These are phyloP conservation scores for Hestina assimilis DNA, from an alignment of 1,140 invertebrate species.

Conservation along the genomic window DNA sequence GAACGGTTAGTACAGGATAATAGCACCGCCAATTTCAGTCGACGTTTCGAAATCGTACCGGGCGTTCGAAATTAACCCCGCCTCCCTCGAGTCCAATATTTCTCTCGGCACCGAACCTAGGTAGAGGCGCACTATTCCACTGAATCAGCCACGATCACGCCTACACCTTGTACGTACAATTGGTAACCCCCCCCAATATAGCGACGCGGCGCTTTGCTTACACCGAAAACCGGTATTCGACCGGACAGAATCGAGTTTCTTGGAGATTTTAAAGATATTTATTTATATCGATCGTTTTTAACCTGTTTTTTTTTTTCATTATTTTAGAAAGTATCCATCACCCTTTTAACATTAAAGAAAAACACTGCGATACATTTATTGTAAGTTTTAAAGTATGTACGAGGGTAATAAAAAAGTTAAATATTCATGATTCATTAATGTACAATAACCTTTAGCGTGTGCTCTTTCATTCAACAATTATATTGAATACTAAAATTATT, in stretches of 20 bases:
- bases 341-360: too few species aligned
- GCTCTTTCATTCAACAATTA: slow-evolving; percentile 9
- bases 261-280: slow-evolving; percentile 8
- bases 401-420: not conserved
- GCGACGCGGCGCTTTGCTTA: slow-evolving; percentile 22
- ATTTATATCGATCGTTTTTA: slow-evolving; percentile 6
- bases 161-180: slow-evolving; percentile 75
- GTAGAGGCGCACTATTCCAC: slow-evolving; percentile 69
- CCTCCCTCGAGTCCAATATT: slow-evolving; percentile 69
- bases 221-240: slow-evolving; percentile 13
- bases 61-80: slow-evolving; percentile 64
- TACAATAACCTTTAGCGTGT: slow-evolving; percentile 4
- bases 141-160: slow-evolving; percentile 76
- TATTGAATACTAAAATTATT: slow-evolving; percentile 18
- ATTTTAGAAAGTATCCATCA: slow-evolving; percentile 11
- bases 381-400: not conserved
- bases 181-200: slow-evolving; percentile 51
- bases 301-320: slow-evolving; percentile 6
- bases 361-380: too few species aligned
- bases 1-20: slow-evolving; percentile 33
- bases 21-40: slow-evolving; percentile 43
- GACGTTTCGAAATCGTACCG: slow-evolving; percentile 60
- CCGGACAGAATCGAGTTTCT: slow-evolving; percentile 2
- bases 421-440: slow-evolving; percentile 2
- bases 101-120: slow-evolving; percentile 68